Base-by-base conservation (phyloP, 1,140 invertebrate genomes). In the Argopecten irradians region DNA sequence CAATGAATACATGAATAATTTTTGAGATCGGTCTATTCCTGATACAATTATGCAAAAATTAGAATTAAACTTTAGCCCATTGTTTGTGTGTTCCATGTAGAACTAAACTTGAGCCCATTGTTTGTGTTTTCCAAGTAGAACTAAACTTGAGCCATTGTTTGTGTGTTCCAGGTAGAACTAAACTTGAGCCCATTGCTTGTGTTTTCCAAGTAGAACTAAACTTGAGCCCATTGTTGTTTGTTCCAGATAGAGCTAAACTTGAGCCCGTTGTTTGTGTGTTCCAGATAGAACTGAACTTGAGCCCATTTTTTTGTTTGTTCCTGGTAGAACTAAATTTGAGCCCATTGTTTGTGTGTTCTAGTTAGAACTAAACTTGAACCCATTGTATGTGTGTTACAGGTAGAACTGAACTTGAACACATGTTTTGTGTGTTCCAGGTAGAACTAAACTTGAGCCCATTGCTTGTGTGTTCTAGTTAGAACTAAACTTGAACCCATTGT, bases 111-210 rank as follows among this genome's bases (percentile, higher is more conserved):
- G n/a, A n/a, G n/a, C n/a, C n/a, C n/a, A n/a, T n/a, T n/a, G n/a
- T n/a, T n/a, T n/a, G n/a, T n/a, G n/a, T n/a, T n/a, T n/a, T n/a
- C n/a, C n/a, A n/a, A n/a, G n/a, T n/a, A n/a, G n/a, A n/a, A n/a
- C n/a, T n/a, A n/a, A n/a, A n/a, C n/a, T n/a, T n/a, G n/a, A n/a
- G n/a, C n/a, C n/a, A n/a, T n/a, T 46, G 33, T 34, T 55, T 11
- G 55, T 46, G 36, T 22, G 85, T 90, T 91, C 0, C 91, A 95
- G 94, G 94, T 85, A 85, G 96, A 71, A 96, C 96, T 32, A 91
- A 95, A 34, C 92, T 96, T n/a, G 96, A 96, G 84, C 96, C 96
- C 8, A 91, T 96, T 13, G 94, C 95, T 34, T n/a, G n/a, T n/a
- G n/a, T n/a, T n/a, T n/a, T n/a, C n/a, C n/a, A n/a, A n/a, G n/a